Percentiles rank a stretch among this genome's conserved stretches.
These are phyloP conservation scores for Callopanchax toddi DNA, from an alignment of 2,113 vertebrate species.

Conservation along the genomic window DNA sequence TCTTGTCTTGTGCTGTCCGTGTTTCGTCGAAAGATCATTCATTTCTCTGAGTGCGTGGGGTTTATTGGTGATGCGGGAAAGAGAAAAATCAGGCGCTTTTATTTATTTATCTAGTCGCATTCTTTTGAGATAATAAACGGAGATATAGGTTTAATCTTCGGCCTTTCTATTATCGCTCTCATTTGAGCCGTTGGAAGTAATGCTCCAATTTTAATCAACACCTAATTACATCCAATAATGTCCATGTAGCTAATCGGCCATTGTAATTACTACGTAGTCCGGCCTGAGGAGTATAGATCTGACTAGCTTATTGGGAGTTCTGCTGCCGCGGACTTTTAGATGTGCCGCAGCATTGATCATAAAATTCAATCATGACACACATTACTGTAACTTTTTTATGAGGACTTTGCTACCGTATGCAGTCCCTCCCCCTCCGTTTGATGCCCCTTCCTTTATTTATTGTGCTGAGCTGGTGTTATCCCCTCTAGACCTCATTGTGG, in stretches of 20 bases:
- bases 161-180: slow-evolving; percentile 47
- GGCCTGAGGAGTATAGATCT: slow-evolving; percentile 61
- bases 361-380: slow-evolving; percentile 73
- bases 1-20: slow-evolving; percentile 73
- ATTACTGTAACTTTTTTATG: slow-evolving; percentile 74
- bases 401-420: slow-evolving; percentile 54
- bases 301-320: slow-evolving; percentile 37
- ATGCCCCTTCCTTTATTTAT: slow-evolving; percentile 66
- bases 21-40: slow-evolving; percentile 67
- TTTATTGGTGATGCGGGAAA: slow-evolving; percentile 63
- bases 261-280: slow-evolving; percentile 63
- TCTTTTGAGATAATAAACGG: slow-evolving; percentile 31
- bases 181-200: slow-evolving; percentile 38
- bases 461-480: slow-evolving; percentile 70
- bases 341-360: slow-evolving; percentile 64
- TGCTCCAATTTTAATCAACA: slow-evolving; percentile 70
- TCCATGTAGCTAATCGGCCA: slow-evolving; percentile 67
- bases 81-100: slow-evolving; percentile 9
- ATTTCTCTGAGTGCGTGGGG: slow-evolving; percentile 62
- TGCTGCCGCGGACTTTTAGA: slow-evolving; percentile 47
- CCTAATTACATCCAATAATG: slow-evolving; percentile 73
- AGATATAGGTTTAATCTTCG: slow-evolving; percentile 31
- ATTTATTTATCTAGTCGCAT: background rate
- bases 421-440: slow-evolving; percentile 56
- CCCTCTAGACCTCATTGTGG: slow-evolving; percentile 74